A percentile compares a stretch with the other conserved stretches of the same genome.
These are phyloP conservation scores for Pitta sordida DNA, from an alignment of 2,113 vertebrate genomes.

Conservation along the genomic window DNA sequence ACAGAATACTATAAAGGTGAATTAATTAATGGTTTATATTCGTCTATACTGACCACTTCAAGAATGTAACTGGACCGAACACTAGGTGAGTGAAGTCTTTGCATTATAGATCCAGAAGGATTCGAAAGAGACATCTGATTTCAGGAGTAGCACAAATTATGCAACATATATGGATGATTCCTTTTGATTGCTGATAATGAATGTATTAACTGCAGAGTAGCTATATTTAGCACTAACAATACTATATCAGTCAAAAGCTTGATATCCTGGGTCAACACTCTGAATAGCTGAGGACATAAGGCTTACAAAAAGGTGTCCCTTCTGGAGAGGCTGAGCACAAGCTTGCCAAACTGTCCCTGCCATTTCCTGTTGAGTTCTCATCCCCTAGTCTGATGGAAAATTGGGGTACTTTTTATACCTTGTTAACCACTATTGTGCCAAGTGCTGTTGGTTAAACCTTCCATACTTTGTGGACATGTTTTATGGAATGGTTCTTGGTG, in stretches of 20 bases:
- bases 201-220: background rate
- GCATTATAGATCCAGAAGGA: no score
- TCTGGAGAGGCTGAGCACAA: background rate
- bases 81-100: background rate
- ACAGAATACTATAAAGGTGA: background rate
- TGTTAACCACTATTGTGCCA: background rate
- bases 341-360: background rate
- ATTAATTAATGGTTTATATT: background rate
- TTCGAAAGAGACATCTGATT: background rate
- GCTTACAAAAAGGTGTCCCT: background rate
- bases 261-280: rapidly evolving
- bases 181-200: background rate
- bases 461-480: background rate
- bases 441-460: background rate
- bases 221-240: background rate
- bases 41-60: background rate
- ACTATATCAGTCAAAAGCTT: background rate
- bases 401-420: background rate
- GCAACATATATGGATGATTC: background rate
- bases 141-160: rapidly evolving
- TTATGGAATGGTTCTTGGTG: background rate
- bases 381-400: background rate
- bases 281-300: background rate
- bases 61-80: background rate
- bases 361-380: background rate